Evolutionary conservation across 2,797 vertebrate species (phyloP).

Genomic region (Anabas testudineus): DNA sequence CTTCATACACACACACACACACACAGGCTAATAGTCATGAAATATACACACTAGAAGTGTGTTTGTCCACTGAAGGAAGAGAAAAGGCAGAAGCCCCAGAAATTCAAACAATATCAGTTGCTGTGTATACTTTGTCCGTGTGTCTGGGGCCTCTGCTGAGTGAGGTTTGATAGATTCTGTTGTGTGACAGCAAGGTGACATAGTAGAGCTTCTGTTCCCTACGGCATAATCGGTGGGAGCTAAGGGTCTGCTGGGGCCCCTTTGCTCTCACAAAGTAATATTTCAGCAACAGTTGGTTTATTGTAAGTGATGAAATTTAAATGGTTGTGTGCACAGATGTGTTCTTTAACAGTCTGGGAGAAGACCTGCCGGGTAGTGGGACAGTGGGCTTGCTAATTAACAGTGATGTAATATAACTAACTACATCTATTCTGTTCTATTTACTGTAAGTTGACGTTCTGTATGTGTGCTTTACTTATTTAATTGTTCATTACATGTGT

Average conservation of each 20-base stretch:
- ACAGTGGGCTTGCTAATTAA: too few relatives aligned
- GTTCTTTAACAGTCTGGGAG: too few relatives aligned
- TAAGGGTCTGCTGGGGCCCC: not conserved
- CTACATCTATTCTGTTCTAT: too few relatives aligned
- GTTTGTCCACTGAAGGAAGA: not conserved
- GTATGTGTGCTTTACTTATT: too few relatives aligned
- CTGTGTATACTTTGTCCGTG: conserved; percentile 21
- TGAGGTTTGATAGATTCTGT: conserved; percentile 40
- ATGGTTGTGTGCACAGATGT: too few relatives aligned
- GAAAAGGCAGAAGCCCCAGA: not conserved
- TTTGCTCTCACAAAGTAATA: conserved; percentile 5
- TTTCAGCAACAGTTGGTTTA: not conserved
- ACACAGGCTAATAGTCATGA: not conserved
- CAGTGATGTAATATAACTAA: too few relatives aligned
- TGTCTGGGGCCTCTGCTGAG: conserved; percentile 12
- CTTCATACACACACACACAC: conserved; percentile 2
- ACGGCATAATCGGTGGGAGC: conserved; percentile 30
- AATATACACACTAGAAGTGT: not conserved
- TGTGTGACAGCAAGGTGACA: conserved; percentile 44
- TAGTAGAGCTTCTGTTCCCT: conserved; percentile 29
- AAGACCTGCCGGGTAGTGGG: too few relatives aligned
- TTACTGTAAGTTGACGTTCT: too few relatives aligned
- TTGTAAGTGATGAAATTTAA: not conserved
- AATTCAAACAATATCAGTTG: conserved; percentile 19
- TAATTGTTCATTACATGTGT: too few relatives aligned